A percentile compares a stretch with the other conserved stretches of the same genome.
Conservation (phyloP, 2,888 invertebrate genomes). For the Nephrotoma flavescens region DNA sequence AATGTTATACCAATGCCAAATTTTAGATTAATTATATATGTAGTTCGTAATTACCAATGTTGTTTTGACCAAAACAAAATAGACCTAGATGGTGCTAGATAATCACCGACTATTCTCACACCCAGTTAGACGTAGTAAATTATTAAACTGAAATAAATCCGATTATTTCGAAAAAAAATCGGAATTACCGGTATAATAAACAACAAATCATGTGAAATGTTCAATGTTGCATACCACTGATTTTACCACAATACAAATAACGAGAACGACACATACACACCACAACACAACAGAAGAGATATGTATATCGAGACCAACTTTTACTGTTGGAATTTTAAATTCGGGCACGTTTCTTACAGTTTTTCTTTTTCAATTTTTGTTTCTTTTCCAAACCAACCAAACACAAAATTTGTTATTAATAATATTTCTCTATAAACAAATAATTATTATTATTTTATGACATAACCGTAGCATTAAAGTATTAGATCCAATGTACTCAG, state of each 20-base stretch:
- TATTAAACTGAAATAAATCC: too few species aligned
- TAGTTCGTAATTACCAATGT: too few species aligned
- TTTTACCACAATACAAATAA: neutral
- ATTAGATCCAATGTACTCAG: neutral
- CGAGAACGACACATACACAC: neutral
- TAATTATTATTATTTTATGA: neutral
- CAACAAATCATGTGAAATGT: neutral
- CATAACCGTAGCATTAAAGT: neutral
- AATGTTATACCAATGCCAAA: too few species aligned
- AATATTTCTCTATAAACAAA: neutral
- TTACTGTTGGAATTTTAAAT: neutral
- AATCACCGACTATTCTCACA: too few species aligned
- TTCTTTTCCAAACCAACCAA: too few species aligned
- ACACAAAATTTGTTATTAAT: neutral
- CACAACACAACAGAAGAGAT: neutral
- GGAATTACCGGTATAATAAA: too few species aligned
- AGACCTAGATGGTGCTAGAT: too few species aligned
- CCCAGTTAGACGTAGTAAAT: too few species aligned
- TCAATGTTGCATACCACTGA: neutral
- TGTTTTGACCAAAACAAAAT: too few species aligned
- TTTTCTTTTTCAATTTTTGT: neutral
- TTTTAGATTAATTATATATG: too few species aligned
- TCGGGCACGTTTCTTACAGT: neutral
- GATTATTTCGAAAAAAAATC: too few species aligned
- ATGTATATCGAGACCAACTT: neutral